Evolutionary conservation across 2,113 vertebrate genomes (phyloP).

Genomic region (Seriola dumerili): DNA sequence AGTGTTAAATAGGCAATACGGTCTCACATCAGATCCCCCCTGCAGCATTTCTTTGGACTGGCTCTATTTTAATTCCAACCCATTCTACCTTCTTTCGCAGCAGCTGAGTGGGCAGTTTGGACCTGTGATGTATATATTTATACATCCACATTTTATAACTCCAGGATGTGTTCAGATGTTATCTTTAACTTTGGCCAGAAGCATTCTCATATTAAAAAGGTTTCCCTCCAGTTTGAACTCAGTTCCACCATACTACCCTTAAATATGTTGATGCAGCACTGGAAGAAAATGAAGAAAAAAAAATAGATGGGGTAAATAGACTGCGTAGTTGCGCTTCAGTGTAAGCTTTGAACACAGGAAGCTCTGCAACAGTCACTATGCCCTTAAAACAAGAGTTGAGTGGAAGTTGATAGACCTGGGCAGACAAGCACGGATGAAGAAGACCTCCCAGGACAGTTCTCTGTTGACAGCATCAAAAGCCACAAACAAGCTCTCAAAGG

Average conservation of each 20-base stretch:
- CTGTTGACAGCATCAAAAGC: conserved; percentile 60
- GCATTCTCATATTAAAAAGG: conserved; percentile 47
- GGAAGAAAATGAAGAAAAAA: neutral
- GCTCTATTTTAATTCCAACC: conserved; percentile 33
- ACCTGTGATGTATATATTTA: conserved; percentile 7
- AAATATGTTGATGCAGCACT: conserved; percentile 55
- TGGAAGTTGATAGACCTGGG: conserved; percentile 52
- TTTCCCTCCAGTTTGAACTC: conserved; percentile 39
- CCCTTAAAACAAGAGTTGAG: conserved; percentile 28
- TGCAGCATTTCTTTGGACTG: conserved; percentile 22
- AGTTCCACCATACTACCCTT: conserved; percentile 3
- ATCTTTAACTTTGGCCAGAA: conserved; percentile 42
- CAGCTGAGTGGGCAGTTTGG: conserved; percentile 51
- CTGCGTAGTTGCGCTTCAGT: conserved; percentile 17
- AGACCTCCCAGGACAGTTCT: conserved; percentile 65
- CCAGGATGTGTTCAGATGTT: conserved; percentile 34
- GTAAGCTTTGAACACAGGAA: conserved; percentile 22
- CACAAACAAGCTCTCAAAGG: conserved; percentile 58
- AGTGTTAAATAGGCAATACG: conserved; percentile 13
- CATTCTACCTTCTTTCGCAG: conserved; percentile 19
- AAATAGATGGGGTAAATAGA: neutral
- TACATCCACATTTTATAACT: conserved; percentile 24
- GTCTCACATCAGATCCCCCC: conserved; percentile 34
- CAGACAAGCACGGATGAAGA: conserved; percentile 50
- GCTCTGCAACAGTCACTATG: conserved; percentile 17